Evolutionary conservation across 1,140 invertebrate genomes (phyloP).

Genomic region (Venustaconcha ellipsiformis): DNA sequence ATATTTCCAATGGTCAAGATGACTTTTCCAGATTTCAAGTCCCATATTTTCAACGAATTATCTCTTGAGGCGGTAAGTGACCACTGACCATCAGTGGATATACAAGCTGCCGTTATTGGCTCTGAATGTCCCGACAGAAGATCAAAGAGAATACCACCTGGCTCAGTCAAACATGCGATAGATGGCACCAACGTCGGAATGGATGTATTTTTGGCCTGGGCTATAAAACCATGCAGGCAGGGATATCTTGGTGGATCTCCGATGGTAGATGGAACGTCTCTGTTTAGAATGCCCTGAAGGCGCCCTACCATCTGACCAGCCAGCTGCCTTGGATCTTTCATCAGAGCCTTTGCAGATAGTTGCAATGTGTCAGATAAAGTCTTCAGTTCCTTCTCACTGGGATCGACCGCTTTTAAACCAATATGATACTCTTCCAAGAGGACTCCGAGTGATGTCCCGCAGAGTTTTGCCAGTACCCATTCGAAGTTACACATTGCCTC

Average conservation of each 20-base stretch:
- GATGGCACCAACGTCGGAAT: slow-evolving; percentile 60
- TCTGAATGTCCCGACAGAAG: slow-evolving; percentile 62
- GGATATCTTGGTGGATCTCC: slow-evolving; percentile 62
- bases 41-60: slow-evolving; percentile 65
- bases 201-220: slow-evolving; percentile 52
- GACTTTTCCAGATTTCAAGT: slow-evolving; percentile 60
- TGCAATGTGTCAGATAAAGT: slow-evolving; percentile 93
- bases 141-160: slow-evolving; percentile 63
- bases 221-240: slow-evolving; percentile 48
- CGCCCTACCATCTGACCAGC: slow-evolving; percentile 93
- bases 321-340: slow-evolving; percentile 93
- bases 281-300: slow-evolving; percentile 70
- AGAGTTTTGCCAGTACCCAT: slow-evolving; percentile 96
- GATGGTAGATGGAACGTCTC: slow-evolving; percentile 53
- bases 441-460: slow-evolving; percentile 89
- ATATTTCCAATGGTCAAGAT: slow-evolving; percentile 57
- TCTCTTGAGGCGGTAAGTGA: slow-evolving; percentile 61
- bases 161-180: slow-evolving; percentile 58
- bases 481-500: slow-evolving; percentile 97
- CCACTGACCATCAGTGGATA: slow-evolving; percentile 60
- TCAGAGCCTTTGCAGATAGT: slow-evolving; percentile 77
- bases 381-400: slow-evolving; percentile 90
- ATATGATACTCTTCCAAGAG: slow-evolving; percentile 96
- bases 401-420: slow-evolving; percentile 78
- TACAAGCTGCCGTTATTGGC: slow-evolving; percentile 59